phyloP scores from a whole-genome alignment of 2,888 invertebrate genomes.

The Papilio elwesi region DNA sequence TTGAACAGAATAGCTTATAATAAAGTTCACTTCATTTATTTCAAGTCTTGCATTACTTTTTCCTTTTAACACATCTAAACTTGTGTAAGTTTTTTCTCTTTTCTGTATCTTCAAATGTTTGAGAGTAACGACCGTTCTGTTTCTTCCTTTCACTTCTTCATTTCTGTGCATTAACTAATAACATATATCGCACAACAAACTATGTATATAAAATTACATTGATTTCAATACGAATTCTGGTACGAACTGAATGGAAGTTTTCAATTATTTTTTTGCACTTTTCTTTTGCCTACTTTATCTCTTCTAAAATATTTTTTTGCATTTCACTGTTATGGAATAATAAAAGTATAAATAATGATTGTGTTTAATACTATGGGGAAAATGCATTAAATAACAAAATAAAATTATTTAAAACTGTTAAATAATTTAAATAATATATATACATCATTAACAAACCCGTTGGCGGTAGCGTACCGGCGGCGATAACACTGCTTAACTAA shows the following conservation, averaged over 20 bases:
- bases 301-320: constrained; percentile 68
- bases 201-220: constrained; percentile 47
- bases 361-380: constrained; percentile 65
- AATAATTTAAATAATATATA: constrained; percentile 68
- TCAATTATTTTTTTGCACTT: constrained; percentile 69
- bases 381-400: constrained; percentile 76
- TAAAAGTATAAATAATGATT: constrained; percentile 73
- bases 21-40: constrained; percentile 52
- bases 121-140: constrained; percentile 61
- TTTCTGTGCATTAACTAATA: constrained; percentile 48
- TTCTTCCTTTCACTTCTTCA: constrained; percentile 62
- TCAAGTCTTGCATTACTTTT: constrained; percentile 65
- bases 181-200: constrained; percentile 15
- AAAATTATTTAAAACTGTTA: constrained; percentile 47
- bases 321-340: constrained; percentile 66
- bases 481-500: constrained; percentile 81
- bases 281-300: constrained; percentile 72
- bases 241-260: constrained; percentile 64
- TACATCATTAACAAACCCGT: constrained; percentile 70
- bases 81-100: constrained; percentile 45
- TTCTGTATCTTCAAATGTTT: constrained; percentile 64
- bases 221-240: constrained; percentile 50
- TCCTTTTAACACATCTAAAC: constrained; percentile 59
- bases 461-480: constrained; percentile 70
- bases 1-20: constrained; percentile 11